Percentiles rank a stretch among this genome's conserved stretches.
Conservation (phyloP, 2,113 vertebrate genomes). For the Rhipidura dahli region DNA sequence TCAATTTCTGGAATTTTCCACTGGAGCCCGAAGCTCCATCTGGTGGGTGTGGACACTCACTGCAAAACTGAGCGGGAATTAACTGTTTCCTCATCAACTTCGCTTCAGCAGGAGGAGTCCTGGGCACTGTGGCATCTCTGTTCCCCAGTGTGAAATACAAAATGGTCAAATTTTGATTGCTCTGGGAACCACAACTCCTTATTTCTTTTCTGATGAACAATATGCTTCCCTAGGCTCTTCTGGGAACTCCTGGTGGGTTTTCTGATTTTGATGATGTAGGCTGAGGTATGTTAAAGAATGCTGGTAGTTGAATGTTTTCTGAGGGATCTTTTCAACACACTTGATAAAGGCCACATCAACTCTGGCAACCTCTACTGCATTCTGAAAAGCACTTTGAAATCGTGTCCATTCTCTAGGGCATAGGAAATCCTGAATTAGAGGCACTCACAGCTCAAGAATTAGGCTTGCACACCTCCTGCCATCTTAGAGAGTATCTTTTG, state of each 20-base stretch:
- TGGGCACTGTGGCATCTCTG: neutral
- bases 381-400: neutral
- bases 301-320: neutral
- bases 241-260: neutral
- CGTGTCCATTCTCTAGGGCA: neutral
- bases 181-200: neutral
- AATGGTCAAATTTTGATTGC: neutral
- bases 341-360: neutral
- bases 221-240: neutral
- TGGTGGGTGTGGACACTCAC: slow-evolving; percentile 66
- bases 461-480: neutral
- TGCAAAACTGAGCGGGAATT: slow-evolving; percentile 52
- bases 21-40: slow-evolving; percentile 66
- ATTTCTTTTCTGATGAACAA: neutral
- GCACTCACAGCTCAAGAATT: neutral
- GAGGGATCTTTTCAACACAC: neutral
- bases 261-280: neutral
- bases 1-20: slow-evolving; percentile 74
- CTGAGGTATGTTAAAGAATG: neutral
- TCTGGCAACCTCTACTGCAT: neutral
- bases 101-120: neutral
- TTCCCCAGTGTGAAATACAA: neutral
- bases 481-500: neutral
- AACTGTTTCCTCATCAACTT: slow-evolving; percentile 55
- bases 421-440: neutral